These are phyloP conservation scores for Exocentrus adspersus DNA, from an alignment of 2,888 invertebrate species.

Conservation along the genomic window DNA sequence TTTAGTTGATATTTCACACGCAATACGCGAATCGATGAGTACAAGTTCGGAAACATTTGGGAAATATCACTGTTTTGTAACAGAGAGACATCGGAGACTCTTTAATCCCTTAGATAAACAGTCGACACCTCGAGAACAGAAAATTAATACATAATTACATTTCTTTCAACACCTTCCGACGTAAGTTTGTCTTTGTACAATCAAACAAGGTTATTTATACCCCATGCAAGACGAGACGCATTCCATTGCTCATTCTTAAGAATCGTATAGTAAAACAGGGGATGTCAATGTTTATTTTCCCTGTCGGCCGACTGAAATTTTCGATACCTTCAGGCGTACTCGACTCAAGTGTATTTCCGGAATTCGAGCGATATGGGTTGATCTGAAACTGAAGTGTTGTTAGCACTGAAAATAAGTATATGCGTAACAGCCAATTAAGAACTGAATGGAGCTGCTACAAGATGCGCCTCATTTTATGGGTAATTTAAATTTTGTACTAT, in stretches of 20 bases:
- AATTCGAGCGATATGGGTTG: neutral
- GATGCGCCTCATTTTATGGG: neutral
- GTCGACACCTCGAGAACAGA: neutral
- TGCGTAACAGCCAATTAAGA: conserved; percentile 3
- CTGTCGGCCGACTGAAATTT: neutral
- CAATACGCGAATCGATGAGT: neutral
- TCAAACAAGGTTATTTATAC: neutral
- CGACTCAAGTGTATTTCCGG: neutral
- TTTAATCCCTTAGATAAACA: neutral
- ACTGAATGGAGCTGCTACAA: neutral
- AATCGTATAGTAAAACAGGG: neutral
- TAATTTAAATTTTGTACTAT: too few species aligned
- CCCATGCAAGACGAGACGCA: neutral
- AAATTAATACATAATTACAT: neutral
- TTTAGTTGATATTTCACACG: neutral
- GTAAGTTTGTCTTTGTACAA: neutral
- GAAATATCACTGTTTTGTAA: too few species aligned
- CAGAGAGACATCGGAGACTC: too few species aligned
- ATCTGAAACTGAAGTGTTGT: neutral
- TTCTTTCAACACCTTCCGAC: neutral
- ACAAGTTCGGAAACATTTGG: too few species aligned
- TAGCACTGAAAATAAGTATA: neutral
- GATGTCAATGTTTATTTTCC: neutral
- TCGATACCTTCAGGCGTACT: neutral
- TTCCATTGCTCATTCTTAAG: too few species aligned